phyloP scores from a whole-genome alignment of 2,113 vertebrate genomes.

The Uria lomvia region DNA sequence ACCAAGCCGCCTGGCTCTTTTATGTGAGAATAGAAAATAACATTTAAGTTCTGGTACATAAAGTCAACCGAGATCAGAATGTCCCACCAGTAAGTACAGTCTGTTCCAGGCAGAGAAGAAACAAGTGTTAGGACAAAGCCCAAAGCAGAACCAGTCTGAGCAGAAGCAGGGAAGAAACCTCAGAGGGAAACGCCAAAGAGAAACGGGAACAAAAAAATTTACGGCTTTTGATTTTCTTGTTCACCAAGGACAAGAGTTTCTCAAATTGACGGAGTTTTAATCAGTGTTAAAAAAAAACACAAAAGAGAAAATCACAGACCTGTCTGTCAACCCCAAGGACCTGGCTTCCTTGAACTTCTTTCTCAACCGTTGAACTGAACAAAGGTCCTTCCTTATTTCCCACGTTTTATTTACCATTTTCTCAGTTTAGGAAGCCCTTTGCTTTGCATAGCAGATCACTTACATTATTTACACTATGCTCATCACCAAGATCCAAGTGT shows the following conservation, averaged over 20 bases:
- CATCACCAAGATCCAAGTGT: not conserved
- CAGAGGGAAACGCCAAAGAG: not conserved
- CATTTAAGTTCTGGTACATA: slow-evolving; percentile 27
- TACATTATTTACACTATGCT: not conserved
- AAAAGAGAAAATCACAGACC: not conserved
- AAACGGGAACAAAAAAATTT: not conserved
- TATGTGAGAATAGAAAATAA: slow-evolving; percentile 46
- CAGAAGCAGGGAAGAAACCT: not conserved
- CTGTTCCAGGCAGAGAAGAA: not conserved
- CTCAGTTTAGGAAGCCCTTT: not conserved
- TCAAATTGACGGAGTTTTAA: not conserved
- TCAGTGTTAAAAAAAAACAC: not conserved
- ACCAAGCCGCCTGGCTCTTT: not conserved
- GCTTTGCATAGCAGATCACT: not conserved
- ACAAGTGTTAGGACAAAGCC: not conserved
- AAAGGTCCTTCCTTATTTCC: not conserved
- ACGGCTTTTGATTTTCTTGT: not conserved
- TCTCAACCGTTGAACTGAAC: not conserved
- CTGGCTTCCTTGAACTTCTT: not conserved
- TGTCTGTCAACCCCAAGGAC: not conserved
- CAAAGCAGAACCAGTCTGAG: not conserved
- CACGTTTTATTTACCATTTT: not conserved
- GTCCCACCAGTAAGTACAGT: not conserved
- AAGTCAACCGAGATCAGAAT: not conserved
- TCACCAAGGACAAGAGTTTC: not conserved